Conservation (phyloP, 2,888 invertebrate species). For the Mylabris sibirica region DNA sequence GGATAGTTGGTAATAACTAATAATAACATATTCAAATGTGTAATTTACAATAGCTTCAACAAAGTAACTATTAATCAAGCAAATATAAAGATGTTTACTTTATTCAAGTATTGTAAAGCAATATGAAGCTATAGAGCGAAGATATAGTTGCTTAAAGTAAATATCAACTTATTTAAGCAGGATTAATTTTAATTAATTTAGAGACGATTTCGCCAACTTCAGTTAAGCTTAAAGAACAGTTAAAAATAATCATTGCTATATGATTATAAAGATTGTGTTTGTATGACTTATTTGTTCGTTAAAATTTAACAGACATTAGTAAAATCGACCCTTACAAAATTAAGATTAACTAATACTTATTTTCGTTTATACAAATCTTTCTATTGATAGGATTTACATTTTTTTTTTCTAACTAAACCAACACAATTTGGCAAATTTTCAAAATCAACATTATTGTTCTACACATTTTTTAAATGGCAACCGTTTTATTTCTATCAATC, state of each 20-base stretch:
- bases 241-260: too few relatives aligned
- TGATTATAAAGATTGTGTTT: too few relatives aligned
- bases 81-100: conserved; percentile 2
- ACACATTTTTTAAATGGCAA: not conserved
- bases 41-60: not conserved
- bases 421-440: not conserved
- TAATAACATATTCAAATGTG: not conserved
- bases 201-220: not conserved
- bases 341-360: too few relatives aligned
- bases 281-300: too few relatives aligned
- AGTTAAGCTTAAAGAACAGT: too few relatives aligned
- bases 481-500: not conserved
- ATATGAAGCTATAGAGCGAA: not conserved
- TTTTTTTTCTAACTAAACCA: not conserved
- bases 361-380: too few relatives aligned
- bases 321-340: too few relatives aligned
- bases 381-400: too few relatives aligned
- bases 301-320: too few relatives aligned
- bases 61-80: not conserved
- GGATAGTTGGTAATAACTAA: not conserved
- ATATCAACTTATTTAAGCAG: not conserved
- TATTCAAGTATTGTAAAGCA: not conserved
- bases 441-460: not conserved
- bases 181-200: not conserved
- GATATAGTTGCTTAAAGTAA: not conserved